Evolutionary conservation across 2,113 vertebrate species (phyloP).

Genomic region (Sapayoa aenigma): DNA sequence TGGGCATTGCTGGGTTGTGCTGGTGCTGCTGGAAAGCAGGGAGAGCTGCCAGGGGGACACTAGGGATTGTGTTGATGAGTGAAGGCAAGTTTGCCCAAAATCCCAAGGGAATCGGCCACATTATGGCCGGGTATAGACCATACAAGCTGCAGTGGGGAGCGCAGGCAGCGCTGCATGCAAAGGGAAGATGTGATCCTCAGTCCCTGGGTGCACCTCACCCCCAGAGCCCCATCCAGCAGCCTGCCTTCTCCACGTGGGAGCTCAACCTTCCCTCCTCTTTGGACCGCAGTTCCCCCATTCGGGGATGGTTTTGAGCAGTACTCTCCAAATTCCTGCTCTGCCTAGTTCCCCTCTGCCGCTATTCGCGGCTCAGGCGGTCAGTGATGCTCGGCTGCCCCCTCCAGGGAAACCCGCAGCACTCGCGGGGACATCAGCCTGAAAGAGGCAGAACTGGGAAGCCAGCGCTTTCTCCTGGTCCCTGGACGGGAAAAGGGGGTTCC

Average conservation of each 20-base stretch:
- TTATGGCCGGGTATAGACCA: not conserved
- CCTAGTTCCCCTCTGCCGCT: accelerated
- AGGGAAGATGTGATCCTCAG: accelerated
- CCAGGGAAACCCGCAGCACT: not conserved
- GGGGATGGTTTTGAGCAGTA: not conserved
- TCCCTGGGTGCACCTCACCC: not conserved
- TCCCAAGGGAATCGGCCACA: not conserved
- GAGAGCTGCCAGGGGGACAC: not conserved
- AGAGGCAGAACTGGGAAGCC: not conserved
- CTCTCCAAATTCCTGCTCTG: not conserved
- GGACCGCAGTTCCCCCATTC: not conserved
- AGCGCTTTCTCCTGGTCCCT: not conserved
- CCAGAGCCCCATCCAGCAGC: not conserved
- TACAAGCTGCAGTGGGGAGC: not conserved
- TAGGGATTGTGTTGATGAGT: accelerated
- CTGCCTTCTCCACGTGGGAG: not conserved
- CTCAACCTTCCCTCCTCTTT: not conserved
- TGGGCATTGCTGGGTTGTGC: not conserved
- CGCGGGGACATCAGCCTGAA: not conserved
- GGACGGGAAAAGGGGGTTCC: not conserved
- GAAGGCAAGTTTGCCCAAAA: not conserved
- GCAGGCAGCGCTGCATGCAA: not conserved
- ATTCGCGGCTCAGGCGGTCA: accelerated
- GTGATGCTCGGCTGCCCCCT: slow-evolving; percentile 18
- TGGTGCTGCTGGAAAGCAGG: not conserved